A percentile compares a stretch with the other conserved stretches of the same genome.
Conservation (phyloP, 2,113 vertebrate genomes). For the Ceratotherium simum region DNA sequence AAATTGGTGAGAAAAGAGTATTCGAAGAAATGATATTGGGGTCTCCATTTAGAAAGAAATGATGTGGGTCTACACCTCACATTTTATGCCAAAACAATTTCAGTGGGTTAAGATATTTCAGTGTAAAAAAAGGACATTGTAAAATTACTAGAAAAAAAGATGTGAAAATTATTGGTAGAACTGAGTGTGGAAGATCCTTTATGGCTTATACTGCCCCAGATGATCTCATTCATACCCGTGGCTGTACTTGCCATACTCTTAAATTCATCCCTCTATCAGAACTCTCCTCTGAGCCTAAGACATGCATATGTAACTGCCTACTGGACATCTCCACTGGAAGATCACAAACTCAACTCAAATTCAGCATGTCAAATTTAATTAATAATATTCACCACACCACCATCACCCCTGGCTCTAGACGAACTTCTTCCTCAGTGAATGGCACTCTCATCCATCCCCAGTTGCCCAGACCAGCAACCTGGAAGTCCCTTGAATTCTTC, state of each 20-base stretch:
- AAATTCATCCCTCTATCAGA: not conserved
- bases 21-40: not conserved
- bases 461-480: not conserved
- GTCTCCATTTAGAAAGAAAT: slow-evolving; percentile 29
- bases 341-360: not conserved
- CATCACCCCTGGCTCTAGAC: too few relatives aligned
- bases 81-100: slow-evolving; percentile 18
- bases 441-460: not conserved
- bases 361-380: not conserved
- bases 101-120: not conserved
- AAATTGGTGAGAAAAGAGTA: not conserved
- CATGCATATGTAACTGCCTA: not conserved
- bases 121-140: not conserved
- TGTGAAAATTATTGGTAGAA: not conserved
- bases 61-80: not conserved
- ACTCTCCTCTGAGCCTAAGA: not conserved
- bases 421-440: not conserved
- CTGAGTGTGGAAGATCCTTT: not conserved
- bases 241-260: not conserved
- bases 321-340: not conserved
- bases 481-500: not conserved
- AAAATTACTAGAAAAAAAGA: not conserved
- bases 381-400: not conserved
- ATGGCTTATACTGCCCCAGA: not conserved
- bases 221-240: not conserved